Evolutionary conservation across 1,140 invertebrate genomes (phyloP).

Genomic region (Drosophila baimaii): DNA sequence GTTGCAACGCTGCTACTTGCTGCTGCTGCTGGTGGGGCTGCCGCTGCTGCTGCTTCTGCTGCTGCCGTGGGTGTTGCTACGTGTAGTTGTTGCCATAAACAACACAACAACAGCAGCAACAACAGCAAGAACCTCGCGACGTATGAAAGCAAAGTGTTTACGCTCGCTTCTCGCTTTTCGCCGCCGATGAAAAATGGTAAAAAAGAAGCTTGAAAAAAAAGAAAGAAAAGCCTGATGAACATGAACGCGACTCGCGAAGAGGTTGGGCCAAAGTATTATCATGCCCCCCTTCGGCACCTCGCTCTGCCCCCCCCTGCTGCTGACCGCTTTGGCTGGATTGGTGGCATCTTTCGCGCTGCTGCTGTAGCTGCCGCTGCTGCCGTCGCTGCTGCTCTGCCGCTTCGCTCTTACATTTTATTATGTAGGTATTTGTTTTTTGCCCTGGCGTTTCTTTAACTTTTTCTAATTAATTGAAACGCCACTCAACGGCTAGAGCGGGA

Average conservation of each 20-base stretch:
- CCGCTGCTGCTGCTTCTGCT: constrained; percentile 30
- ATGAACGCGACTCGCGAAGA: constrained; percentile 72
- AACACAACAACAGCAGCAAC: constrained; percentile 63
- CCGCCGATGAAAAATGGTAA: constrained; percentile 56
- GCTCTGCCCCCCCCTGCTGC: constrained; percentile 11
- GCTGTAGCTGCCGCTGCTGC: constrained; percentile 23
- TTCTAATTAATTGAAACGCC: constrained; percentile 83
- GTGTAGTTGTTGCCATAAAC: constrained; percentile 80
- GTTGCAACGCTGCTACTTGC: constrained; percentile 62
- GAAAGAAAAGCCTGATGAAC: constrained; percentile 81
- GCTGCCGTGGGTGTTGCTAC: constrained; percentile 64
- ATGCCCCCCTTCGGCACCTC: constrained; percentile 11
- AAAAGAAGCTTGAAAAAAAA: constrained; percentile 48
- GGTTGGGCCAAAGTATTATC: constrained; percentile 68
- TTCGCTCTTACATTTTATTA: constrained; percentile 80
- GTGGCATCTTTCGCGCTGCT: constrained; percentile 71
- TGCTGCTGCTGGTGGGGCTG: constrained; percentile 10
- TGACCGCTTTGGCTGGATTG: constrained; percentile 73
- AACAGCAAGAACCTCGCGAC: constrained; percentile 45
- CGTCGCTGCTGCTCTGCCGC: constrained; percentile 60
- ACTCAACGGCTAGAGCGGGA: constrained; percentile 58
- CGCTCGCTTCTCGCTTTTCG: constrained; percentile 56
- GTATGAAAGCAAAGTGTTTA: constrained; percentile 61
- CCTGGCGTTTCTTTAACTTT: constrained; percentile 77
- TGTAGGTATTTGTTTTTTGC: constrained; percentile 75